These are phyloP conservation scores for Clavelina lepadiformis DNA, from an alignment of 23 tunicate species.

Conservation along the genomic window DNA sequence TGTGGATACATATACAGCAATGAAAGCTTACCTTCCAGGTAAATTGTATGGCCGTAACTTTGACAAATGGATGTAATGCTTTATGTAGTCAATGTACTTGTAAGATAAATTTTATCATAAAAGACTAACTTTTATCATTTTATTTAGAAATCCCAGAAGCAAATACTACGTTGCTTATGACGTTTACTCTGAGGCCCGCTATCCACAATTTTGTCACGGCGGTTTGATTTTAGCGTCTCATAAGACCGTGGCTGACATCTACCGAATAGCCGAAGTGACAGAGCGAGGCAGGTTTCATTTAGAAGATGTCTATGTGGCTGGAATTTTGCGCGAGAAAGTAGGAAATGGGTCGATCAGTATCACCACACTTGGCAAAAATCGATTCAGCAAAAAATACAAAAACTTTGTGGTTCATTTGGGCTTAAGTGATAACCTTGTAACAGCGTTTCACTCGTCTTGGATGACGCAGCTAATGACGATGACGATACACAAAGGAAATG, in stretches of 20 bases:
- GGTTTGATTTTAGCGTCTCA: slow-evolving; percentile 49
- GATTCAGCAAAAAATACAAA: neutral
- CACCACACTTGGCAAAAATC: neutral
- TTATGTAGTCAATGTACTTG: neutral
- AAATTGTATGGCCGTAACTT: neutral
- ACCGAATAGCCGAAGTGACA: slow-evolving; percentile 46
- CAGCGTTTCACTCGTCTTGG: no score
- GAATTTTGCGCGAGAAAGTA: slow-evolving; percentile 35
- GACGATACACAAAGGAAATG: no score
- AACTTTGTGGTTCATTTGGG: slow-evolving; percentile 11
- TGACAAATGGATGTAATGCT: neutral
- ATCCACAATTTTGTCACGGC: slow-evolving; percentile 76
- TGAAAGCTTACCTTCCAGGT: slow-evolving; percentile 32
- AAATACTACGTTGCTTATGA: slow-evolving; percentile 46
- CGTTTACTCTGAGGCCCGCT: slow-evolving; percentile 22
- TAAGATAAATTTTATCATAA: neutral
- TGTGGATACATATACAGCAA: slow-evolving; percentile 56
- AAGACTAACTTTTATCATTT: neutral
- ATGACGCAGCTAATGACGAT: no score
- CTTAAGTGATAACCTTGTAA: no score
- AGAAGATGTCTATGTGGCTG: slow-evolving; percentile 70
- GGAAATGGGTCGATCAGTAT: neutral
- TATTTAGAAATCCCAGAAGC: slow-evolving; percentile 27
- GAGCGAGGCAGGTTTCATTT: slow-evolving; percentile 42
- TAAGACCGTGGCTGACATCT: slow-evolving; percentile 29